Percentiles rank a stretch among this genome's conserved stretches.
Conservation (phyloP, 2,797 vertebrate genomes). For the Darevskia mixta region DNA sequence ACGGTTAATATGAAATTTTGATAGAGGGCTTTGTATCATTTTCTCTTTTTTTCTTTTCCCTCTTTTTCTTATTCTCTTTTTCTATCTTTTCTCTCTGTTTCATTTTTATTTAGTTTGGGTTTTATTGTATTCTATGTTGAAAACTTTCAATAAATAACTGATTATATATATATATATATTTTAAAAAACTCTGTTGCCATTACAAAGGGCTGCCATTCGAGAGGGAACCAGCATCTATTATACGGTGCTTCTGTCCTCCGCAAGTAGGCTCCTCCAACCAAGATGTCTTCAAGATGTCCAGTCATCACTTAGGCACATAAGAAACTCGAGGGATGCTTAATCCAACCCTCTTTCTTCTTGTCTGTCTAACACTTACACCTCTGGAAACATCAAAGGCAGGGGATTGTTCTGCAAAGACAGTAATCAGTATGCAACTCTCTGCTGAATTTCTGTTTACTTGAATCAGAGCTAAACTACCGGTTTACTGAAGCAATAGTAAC, state of each 20-base stretch:
- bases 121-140: no score
- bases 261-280: neutral
- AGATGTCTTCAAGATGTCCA: neutral
- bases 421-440: neutral
- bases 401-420: neutral
- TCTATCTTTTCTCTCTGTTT: no score
- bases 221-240: neutral
- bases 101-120: no score
- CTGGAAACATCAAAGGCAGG: neutral
- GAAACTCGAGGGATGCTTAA: neutral
- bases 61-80: no score
- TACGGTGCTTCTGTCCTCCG: neutral
- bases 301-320: neutral
- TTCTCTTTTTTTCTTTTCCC: no score
- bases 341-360: neutral
- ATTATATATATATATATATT: no score
- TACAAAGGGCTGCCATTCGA: neutral
- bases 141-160: no score
- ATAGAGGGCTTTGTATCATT: no score
- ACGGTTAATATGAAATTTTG: no score
- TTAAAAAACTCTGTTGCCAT: neutral
- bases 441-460: neutral
- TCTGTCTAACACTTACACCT: neutral
- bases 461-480: neutral
- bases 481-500: neutral